Percentiles rank a stretch among this genome's conserved stretches.
Evolutionary conservation across 2,888 invertebrate genomes (phyloP).

Genomic region (Mimas tiliae): DNA sequence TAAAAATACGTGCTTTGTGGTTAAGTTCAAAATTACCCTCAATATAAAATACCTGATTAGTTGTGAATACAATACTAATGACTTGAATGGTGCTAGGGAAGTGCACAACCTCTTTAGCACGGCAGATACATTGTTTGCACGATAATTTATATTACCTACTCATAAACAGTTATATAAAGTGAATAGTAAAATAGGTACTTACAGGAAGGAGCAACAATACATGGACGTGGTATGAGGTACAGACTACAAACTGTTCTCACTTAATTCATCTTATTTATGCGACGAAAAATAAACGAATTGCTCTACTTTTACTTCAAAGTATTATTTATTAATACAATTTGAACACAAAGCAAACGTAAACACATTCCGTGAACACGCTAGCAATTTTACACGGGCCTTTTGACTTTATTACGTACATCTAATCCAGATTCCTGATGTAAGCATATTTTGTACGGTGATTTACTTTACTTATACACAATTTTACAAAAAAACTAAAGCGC

Average conservation of each 20-base stretch:
- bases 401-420: conserved; percentile 31
- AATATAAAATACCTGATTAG: too few relatives aligned
- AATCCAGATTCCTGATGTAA: conserved; percentile 34
- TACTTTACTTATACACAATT: conserved; percentile 35
- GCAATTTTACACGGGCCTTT: conserved; percentile 42
- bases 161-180: conserved; percentile 5
- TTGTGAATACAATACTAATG: background rate
- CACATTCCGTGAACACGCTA: conserved; percentile 56
- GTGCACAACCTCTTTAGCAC: conserved; percentile 8
- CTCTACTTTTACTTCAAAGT: background rate
- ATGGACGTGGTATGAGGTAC: conserved; percentile 73
- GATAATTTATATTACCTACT: background rate
- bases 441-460: conserved; percentile 41
- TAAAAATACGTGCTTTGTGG: too few relatives aligned
- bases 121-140: conserved; percentile 3
- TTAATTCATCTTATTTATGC: conserved; percentile 56
- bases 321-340: conserved; percentile 9
- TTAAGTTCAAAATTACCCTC: too few relatives aligned
- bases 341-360: conserved; percentile 53
- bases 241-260: conserved; percentile 50
- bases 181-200: conserved; percentile 56
- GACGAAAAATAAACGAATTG: conserved; percentile 34
- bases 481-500: conserved; percentile 25
- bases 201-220: conserved; percentile 85
- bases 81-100: background rate